Evolutionary conservation across 1,140 invertebrate genomes (phyloP).

Genomic region (Tetranychus cinnabarinus): DNA sequence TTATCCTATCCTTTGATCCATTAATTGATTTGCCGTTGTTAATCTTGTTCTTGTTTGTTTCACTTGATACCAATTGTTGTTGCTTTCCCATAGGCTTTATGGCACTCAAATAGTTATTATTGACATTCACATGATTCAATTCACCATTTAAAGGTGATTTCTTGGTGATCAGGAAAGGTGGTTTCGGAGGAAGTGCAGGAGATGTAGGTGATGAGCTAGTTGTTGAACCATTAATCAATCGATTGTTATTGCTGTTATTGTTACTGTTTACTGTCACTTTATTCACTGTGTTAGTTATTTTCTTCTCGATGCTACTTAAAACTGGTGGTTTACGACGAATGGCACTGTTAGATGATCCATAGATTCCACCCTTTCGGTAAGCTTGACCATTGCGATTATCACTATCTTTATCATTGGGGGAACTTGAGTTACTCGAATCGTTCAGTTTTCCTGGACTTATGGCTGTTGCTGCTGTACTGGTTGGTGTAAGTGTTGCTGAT

Average conservation of each 20-base stretch:
- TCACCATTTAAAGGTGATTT: background rate
- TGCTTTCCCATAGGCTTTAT: too few species aligned
- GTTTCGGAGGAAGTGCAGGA: background rate
- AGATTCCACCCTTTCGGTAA: background rate
- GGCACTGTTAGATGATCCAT: background rate
- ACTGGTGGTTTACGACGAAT: conserved; percentile 9
- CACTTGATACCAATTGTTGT: background rate
- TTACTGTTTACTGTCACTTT: background rate
- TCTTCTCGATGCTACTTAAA: conserved; percentile 13
- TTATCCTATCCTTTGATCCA: too few species aligned
- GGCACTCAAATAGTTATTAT: too few species aligned
- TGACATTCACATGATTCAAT: background rate
- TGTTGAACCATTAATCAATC: background rate
- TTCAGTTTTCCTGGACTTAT: background rate
- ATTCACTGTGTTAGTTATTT: background rate
- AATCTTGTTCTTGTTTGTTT: background rate
- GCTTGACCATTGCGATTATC: background rate
- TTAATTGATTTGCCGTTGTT: background rate
- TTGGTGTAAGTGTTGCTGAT: background rate
- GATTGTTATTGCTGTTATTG: background rate
- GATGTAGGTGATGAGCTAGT: background rate
- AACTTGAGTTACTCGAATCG: too few species aligned
- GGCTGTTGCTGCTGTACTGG: background rate
- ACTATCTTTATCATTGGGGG: background rate
- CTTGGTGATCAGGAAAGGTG: background rate